phyloP scores from a whole-genome alignment of 1,140 invertebrate species.

The Heliconius nattereri region DNA sequence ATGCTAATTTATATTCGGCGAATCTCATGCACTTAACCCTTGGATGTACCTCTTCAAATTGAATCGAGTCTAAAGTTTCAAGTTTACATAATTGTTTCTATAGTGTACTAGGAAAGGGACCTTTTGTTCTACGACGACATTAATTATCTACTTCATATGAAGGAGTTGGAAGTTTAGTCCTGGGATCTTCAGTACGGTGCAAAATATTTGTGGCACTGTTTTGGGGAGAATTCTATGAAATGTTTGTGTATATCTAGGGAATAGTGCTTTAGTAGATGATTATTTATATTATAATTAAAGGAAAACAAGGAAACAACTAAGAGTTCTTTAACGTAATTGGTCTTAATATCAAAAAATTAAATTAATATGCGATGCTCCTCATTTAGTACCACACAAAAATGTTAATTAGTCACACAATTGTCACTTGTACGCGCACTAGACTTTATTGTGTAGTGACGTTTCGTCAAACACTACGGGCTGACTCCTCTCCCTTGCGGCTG shows the following conservation, averaged over 20 bases:
- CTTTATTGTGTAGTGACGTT: slow-evolving; percentile 22
- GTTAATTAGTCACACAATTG: slow-evolving; percentile 27
- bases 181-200: not conserved
- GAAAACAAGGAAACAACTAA: too few species aligned
- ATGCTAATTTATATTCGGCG: slow-evolving; percentile 61
- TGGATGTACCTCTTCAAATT: slow-evolving; percentile 34
- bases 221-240: not conserved
- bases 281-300: not conserved
- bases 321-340: too few species aligned
- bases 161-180: slow-evolving; percentile 13
- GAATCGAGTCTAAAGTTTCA: slow-evolving; percentile 30
- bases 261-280: not conserved
- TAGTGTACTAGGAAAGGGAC: slow-evolving; percentile 19
- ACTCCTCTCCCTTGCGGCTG: slow-evolving; percentile 34
- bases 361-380: not conserved
- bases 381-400: not conserved
- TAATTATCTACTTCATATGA: slow-evolving; percentile 28
- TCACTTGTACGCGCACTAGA: slow-evolving; percentile 24
- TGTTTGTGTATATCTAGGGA: not conserved
- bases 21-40: slow-evolving; percentile 49
- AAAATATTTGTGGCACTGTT: slow-evolving; percentile 15
- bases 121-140: slow-evolving; percentile 22
- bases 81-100: slow-evolving; percentile 28
- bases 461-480: slow-evolving; percentile 31
- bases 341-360: too few species aligned